Evolutionary conservation across 2,888 invertebrate genomes (phyloP), one percentile per base, ranked within the genome.

Genomic region (Aleiodes alternator): DNA sequence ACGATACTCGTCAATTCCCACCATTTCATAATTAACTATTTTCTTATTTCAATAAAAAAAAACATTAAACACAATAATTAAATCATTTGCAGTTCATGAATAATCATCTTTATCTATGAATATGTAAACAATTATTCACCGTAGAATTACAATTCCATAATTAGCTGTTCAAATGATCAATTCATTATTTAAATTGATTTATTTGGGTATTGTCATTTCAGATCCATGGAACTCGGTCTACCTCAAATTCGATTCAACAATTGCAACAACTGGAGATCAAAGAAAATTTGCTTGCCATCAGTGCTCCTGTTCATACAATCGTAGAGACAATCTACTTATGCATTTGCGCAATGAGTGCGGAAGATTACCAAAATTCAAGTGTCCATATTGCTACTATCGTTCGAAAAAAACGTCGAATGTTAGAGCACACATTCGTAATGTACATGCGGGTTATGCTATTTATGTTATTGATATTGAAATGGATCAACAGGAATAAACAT

Each of bases 341-440:
- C 89, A 89, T 29, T 80, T 86, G 14, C 87, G 87, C 79, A 88
- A 86, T 78, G 87, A 87, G 77, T 90, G 90, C 75, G 90, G 90
- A 7, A 86, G 87, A 76, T 79, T 83, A 69, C 89, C 89, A 0
- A 84, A 87, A 61, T 90, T 89, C 79, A 85, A 86, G 69, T 90
- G 90, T 80, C 89, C 89, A 0, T 86, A 88, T 69, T 90, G 90
- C 73, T 79, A 82, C 38, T 87, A 89, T 75, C 83, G 86, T n/a
- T 87, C 89, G n/a, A 87, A 85, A 72, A 87, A 89, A 48, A 84
- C 87, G 1, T 87, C 88, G 5, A 89, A 89, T 73, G 86, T 89
- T 16, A 82, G 87, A 6, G 85, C 87, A 0, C 89, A 90, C 75
- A 81, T 89, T 3, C 82, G 87, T 7, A 82, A 86, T 48, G 84